Conservation (phyloP, 2,797 vertebrate species). For the Propithecus deckenii region DNA sequence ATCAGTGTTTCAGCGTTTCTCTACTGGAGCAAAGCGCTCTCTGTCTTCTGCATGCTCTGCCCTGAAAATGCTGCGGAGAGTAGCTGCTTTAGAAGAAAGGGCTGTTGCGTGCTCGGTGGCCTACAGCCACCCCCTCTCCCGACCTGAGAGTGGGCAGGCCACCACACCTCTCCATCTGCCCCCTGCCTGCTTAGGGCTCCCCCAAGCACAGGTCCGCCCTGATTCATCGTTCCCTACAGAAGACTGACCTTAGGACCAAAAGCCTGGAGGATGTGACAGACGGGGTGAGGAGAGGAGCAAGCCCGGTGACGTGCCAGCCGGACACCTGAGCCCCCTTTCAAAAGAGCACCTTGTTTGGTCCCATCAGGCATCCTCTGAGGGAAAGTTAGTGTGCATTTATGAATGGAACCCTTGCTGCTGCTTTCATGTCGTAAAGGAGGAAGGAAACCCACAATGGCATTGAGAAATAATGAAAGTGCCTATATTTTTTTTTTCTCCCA, state of each 20-base stretch:
- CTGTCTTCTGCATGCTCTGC: not conserved
- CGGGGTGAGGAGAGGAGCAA: not conserved
- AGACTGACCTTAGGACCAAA: not conserved
- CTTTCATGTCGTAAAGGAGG: conserved; percentile 52
- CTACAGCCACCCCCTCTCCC: too few relatives aligned
- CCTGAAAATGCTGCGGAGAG: not conserved
- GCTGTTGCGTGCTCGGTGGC: not conserved
- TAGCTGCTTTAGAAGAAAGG: not conserved
- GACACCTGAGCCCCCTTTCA: not conserved
- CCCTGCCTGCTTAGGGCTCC: not conserved
- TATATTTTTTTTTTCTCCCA: conserved; percentile 33
- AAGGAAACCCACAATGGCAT: not conserved
- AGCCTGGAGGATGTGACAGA: too few relatives aligned
- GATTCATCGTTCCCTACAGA: not conserved
- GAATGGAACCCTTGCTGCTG: conserved; percentile 46
- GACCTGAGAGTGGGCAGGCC: not conserved
- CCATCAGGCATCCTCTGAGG: not conserved
- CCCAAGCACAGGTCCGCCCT: not conserved
- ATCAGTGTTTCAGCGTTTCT: not conserved
- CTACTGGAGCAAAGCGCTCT: not conserved
- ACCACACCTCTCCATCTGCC: not conserved
- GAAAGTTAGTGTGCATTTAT: conserved; percentile 10
- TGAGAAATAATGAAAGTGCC: conserved; percentile 60
- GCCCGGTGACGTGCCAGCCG: too few relatives aligned
- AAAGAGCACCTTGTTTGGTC: not conserved